Percentiles rank a stretch among this genome's conserved stretches.
Evolutionary conservation across 35 echinoderm and acorn worm genomes (phyloP).

Genomic region (Patiria miniata): DNA sequence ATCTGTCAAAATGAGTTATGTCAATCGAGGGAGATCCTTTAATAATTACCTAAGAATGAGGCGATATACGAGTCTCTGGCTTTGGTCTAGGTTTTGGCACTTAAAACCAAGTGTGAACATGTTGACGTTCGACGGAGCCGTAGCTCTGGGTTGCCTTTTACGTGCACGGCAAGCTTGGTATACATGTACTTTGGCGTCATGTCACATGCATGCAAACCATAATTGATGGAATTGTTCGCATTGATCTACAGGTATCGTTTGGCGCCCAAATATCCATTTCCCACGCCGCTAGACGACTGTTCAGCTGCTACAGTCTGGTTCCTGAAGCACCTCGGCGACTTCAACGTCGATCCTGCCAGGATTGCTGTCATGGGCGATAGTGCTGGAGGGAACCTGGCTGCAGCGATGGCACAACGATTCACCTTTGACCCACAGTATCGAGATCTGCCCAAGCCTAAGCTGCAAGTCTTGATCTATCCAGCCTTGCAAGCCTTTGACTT

Average conservation of each 20-base stretch:
- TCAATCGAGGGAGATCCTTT: too few relatives aligned
- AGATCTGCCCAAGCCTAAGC: conserved; percentile 11
- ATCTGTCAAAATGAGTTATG: too few relatives aligned
- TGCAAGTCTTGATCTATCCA: conserved; percentile 49
- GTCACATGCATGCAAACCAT: too few relatives aligned
- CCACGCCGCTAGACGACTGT: conserved; percentile 48
- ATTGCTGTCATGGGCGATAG: conserved; percentile 53
- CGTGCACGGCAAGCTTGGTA: too few relatives aligned
- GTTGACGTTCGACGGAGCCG: too few relatives aligned
- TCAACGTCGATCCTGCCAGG: conserved; percentile 37
- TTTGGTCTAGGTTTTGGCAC: too few relatives aligned
- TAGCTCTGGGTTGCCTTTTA: too few relatives aligned
- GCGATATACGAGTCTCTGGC: too few relatives aligned
- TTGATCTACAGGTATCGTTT: conserved; percentile 44
- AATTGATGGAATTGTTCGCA: too few relatives aligned
- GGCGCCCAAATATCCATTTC: conserved; percentile 55
- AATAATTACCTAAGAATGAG: too few relatives aligned
- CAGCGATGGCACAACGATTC: conserved; percentile 34
- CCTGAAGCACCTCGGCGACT: conserved; percentile 28
- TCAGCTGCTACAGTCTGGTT: conserved; percentile 38
- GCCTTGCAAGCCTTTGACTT: conserved; percentile 56
- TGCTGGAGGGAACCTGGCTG: conserved; percentile 64
- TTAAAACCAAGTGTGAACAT: too few relatives aligned
- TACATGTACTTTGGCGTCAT: too few relatives aligned
- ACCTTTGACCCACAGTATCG: conserved; percentile 11